Conservation (phyloP, 2,113 vertebrate genomes). For the Colossoma macropomum region DNA sequence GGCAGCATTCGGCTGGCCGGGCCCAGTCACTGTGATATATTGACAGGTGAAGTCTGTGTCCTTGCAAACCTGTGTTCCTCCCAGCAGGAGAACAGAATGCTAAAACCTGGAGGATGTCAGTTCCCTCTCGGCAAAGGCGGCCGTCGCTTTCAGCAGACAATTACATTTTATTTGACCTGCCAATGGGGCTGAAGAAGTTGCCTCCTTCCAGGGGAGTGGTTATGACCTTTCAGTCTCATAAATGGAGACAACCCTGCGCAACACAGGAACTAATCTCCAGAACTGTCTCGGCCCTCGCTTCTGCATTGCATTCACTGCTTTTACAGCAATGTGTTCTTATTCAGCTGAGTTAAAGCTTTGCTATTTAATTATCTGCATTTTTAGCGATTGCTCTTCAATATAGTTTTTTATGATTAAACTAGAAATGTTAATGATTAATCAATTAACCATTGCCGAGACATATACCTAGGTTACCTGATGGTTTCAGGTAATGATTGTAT, state of each 20-base stretch:
- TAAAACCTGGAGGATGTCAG: conserved; percentile 80
- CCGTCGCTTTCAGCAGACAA: conserved; percentile 73
- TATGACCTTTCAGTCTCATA: conserved; percentile 80
- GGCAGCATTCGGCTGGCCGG: conserved; percentile 69
- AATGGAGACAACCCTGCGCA: conserved; percentile 70
- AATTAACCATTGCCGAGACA: too few species aligned
- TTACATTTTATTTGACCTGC: conserved; percentile 81
- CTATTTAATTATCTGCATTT: conserved; percentile 6
- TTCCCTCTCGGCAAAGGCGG: conserved; percentile 70
- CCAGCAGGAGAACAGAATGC: conserved; percentile 80
- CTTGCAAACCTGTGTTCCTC: conserved; percentile 81
- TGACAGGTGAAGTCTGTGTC: conserved; percentile 86
- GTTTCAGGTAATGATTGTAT: too few species aligned
- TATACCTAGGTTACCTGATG: too few species aligned
- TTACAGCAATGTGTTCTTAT: conserved; percentile 47
- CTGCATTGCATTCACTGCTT: conserved; percentile 45
- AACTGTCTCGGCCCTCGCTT: conserved; percentile 38
- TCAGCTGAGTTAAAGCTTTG: conserved; percentile 14
- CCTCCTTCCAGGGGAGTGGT: conserved; percentile 77
- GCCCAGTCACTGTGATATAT: conserved; percentile 79
- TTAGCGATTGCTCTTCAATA: background rate
- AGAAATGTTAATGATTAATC: background rate
- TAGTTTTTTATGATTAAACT: background rate
- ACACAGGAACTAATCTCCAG: conserved; percentile 57
- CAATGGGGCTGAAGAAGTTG: conserved; percentile 67